Evolutionary conservation across 2,888 invertebrate species (phyloP), one percentile per base, ranked within the genome.

Genomic region (Xestia xanthographa): DNA sequence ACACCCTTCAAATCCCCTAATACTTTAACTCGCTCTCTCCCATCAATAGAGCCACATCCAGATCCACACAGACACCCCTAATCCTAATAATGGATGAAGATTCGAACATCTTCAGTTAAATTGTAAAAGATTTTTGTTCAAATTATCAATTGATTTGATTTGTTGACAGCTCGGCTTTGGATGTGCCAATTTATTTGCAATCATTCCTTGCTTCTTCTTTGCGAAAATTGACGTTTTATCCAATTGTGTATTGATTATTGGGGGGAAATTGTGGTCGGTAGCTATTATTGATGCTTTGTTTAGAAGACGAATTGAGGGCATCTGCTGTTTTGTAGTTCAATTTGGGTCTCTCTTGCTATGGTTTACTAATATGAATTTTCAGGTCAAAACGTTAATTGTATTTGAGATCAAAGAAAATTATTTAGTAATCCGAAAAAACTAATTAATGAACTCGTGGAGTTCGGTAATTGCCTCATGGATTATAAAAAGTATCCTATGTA

Each of bases 11-110:
- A 82, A 82, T 80, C 85, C 81, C 60, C 8, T 80, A 80, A 84
- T 69, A 70, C 80, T 60, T 58, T 72, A 73, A 71, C 73, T 69
- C 90, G 88, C 86, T 85, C 34, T 29, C 68, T 72, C 66, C 72
- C 29, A 60, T 66, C 67, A 88, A 74, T 79, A 77, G 66, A 78
- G 12, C 77, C 82, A 34, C 80, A 56, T 38, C 87, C 72, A 73
- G 88, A 88, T 74, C 85, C 89, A 90, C 90, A 92, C 90, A 92
- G 91, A 91, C 91, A 88, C 74, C 89, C 88, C 89, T 94, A 94
- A 95, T 95, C 93, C 92, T 84, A 88, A 92, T 95, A 95, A 95
- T 95, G 95, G 95, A 94, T 90, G 92, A 91, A 92, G 92, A 94
- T 93, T 93, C 90, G 86, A 89, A 87, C 92, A 87, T 88, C 90